phyloP scores from a whole-genome alignment of 1,140 invertebrate genomes.

The Apolygus lucorum region DNA sequence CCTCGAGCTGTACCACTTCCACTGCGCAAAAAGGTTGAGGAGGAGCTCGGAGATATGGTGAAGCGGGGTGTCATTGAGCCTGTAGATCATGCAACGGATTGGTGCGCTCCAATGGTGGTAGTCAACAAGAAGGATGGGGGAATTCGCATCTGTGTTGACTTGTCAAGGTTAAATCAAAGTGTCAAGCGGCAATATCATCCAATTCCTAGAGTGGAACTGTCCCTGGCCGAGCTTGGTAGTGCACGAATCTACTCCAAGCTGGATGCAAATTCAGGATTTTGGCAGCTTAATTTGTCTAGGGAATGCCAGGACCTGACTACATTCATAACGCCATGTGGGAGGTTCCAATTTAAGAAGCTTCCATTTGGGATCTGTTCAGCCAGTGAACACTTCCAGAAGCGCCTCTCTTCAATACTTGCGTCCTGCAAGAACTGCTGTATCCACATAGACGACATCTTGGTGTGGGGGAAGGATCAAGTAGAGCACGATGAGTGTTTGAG shows the following conservation, averaged over 20 bases:
- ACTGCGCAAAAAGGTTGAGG: too few species aligned
- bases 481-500: conserved; percentile 33
- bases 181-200: conserved; percentile 32
- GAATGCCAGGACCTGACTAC: conserved; percentile 39
- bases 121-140: background rate
- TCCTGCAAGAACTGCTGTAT: background rate
- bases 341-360: conserved; percentile 34
- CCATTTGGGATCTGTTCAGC: background rate
- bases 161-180: conserved; percentile 35
- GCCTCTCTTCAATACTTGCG: background rate
- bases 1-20: too few species aligned
- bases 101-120: too few species aligned
- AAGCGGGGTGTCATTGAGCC: too few species aligned
- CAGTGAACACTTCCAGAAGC: background rate
- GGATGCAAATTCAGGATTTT: conserved; percentile 39
- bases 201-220: conserved; percentile 29
- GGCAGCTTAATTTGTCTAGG: conserved; percentile 39
- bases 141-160: conserved; percentile 36
- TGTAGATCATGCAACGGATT: too few species aligned
- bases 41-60: too few species aligned
- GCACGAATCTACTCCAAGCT: conserved; percentile 27
- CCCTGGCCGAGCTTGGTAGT: conserved; percentile 14
- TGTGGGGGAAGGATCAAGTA: conserved; percentile 25
- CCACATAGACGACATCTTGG: conserved; percentile 35
- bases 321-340: conserved; percentile 40